Evolutionary conservation across 1,140 invertebrate species (phyloP), one percentile per base, ranked within the genome.

Genomic region (Microplitis demolitor): DNA sequence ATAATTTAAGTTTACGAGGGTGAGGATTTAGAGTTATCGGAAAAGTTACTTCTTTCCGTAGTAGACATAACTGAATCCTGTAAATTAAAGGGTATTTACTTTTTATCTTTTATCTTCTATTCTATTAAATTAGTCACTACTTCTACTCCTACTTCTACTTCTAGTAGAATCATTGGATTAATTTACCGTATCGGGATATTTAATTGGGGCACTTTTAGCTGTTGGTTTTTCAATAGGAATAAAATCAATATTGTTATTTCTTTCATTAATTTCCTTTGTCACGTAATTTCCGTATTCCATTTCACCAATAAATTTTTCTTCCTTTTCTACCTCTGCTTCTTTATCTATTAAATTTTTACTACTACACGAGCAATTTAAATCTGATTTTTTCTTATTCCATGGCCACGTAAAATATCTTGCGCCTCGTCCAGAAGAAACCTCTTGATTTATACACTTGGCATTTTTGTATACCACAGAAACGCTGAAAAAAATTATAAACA

Each of bases 391-490:
- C 5, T 45, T 45, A 6, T 76, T 76, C 3, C 50, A 66, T 3
- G 61, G 50, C 2, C n/a, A 11, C 4, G 34, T 71, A 14, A 74
- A 74, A 2, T 54, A 9, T 14, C 77, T 63, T 9, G 39, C 39
- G 39, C 39, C 39, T 45, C 39, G 39, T 45, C 39, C 39, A 45
- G 39, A 45, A 45, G 5, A 45, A 45, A 24, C 73, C 8, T 78
- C 77, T 4, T 66, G 9, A 6, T 78, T 51, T n/a, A 78, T 79
- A 34, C 77, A 84, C 5, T 82, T 77, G 2, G 50, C 60, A 62
- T 83, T 84, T 33, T 79, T 66, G 35, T 82, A 84, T 8, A 84
- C 66, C 56, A 78, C 74, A 14, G 74, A 74, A 11, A 80, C 74
- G 4, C 82, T 83, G 24, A 0, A 37, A 73, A 54, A 35, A 35